These are phyloP conservation scores for Ruditapes philippinarum DNA, from an alignment of 1,140 invertebrate genomes.

Conservation along the genomic window DNA sequence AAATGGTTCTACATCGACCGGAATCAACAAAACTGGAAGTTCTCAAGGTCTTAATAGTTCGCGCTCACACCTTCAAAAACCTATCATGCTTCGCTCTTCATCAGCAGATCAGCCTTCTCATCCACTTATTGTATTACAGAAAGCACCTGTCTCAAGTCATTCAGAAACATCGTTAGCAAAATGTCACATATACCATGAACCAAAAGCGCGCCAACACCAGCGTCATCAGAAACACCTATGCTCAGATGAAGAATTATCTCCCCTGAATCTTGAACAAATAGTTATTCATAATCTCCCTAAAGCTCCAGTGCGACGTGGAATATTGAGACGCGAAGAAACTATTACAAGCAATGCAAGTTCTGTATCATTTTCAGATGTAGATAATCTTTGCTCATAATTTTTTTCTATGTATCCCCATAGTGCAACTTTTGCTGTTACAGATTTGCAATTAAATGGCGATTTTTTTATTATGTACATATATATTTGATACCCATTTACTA, in stretches of 20 bases:
- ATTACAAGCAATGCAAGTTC: constrained; percentile 57
- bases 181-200: constrained; percentile 70
- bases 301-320: constrained; percentile 48
- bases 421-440: no score
- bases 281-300: constrained; percentile 75
- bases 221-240: constrained; percentile 73
- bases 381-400: constrained; percentile 2
- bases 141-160: constrained; percentile 73
- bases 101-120: constrained; percentile 64
- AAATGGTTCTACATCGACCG: not conserved
- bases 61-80: constrained; percentile 30
- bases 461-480: no score
- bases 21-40: constrained; percentile 36
- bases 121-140: constrained; percentile 79
- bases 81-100: constrained; percentile 28
- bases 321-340: constrained; percentile 61
- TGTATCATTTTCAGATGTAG: constrained; percentile 8
- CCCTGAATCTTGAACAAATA: constrained; percentile 80
- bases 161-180: constrained; percentile 61
- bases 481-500: no score
- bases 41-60: not conserved
- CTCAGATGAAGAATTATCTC: constrained; percentile 76
- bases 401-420: no score
- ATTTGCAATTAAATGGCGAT: no score
- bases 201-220: constrained; percentile 77